These are phyloP conservation scores for Asarcornis scutulata DNA, from an alignment of 2,113 vertebrate genomes.

Conservation along the genomic window DNA sequence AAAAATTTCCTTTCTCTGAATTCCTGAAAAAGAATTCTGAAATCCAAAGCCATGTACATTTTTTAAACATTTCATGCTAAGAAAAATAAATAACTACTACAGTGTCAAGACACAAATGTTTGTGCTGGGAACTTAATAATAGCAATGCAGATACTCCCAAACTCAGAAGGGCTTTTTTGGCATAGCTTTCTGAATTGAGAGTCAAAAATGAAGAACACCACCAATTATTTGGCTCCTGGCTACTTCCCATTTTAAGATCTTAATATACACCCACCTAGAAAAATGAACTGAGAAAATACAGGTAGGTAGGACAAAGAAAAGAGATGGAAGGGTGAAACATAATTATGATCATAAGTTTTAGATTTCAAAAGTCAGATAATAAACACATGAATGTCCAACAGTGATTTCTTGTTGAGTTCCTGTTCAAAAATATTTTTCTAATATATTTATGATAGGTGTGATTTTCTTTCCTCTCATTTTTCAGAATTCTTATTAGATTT, in stretches of 20 bases:
- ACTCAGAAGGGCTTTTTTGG: not conserved
- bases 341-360: conserved; percentile 5
- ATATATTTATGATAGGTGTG: not conserved
- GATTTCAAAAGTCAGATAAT: not conserved
- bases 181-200: conserved; percentile 29
- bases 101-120: not conserved
- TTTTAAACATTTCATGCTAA: not conserved
- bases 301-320: conserved; percentile 29
- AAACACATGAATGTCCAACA: not conserved
- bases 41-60: not conserved
- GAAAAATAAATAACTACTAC: not conserved
- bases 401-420: not conserved
- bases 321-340: not conserved
- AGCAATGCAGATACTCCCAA: not conserved
- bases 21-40: not conserved
- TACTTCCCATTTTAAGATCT: not conserved
- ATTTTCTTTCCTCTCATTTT: not conserved
- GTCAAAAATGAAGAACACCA: not conserved
- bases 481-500: not conserved
- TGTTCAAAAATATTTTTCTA: not conserved
- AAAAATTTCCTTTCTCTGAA: conserved; percentile 10
- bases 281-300: not conserved
- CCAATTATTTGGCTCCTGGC: not conserved
- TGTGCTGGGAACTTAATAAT: not conserved
- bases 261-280: not conserved